A percentile compares a stretch with the other conserved stretches of the same genome.
These are phyloP conservation scores for Todiramphus saurophagus DNA, from an alignment of 2,113 vertebrate genomes.

Conservation along the genomic window DNA sequence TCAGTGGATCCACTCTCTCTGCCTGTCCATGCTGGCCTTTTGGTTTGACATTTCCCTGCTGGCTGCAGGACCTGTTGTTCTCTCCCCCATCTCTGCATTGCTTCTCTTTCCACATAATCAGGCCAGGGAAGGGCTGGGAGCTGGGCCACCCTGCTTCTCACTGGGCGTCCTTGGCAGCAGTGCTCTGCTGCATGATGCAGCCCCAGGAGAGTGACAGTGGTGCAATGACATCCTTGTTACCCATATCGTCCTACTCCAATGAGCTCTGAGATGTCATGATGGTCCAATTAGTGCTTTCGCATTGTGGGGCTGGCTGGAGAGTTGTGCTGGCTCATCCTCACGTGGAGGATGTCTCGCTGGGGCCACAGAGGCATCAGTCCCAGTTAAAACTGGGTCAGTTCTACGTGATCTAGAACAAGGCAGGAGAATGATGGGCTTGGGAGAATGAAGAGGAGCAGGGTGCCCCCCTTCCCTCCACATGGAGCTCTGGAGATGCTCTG, in stretches of 20 bases:
- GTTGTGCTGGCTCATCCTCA: not conserved
- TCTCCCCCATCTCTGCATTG: not conserved
- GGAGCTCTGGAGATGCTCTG: not conserved
- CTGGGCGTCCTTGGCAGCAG: not conserved
- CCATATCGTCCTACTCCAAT: not conserved
- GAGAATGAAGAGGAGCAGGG: not conserved
- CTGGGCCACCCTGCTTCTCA: not conserved
- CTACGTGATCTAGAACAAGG: not conserved
- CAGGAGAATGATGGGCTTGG: not conserved
- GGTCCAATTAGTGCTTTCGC: not conserved
- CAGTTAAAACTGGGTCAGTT: conserved; percentile 6
- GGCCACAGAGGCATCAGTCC: not conserved
- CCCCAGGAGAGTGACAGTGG: not conserved
- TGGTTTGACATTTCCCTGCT: not conserved
- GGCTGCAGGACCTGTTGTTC: not conserved
- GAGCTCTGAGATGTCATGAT: not conserved
- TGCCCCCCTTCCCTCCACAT: not conserved
- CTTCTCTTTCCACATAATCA: not conserved
- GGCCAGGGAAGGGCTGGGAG: not conserved
- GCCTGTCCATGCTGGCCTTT: not conserved
- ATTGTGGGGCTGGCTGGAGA: not conserved
- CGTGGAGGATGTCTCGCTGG: not conserved
- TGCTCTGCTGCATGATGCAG: not conserved
- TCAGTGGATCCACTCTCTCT: not conserved
- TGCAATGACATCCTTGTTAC: not conserved